Conservation (phyloP, 2,797 vertebrate genomes). For the Babyrousa celebensis region DNA sequence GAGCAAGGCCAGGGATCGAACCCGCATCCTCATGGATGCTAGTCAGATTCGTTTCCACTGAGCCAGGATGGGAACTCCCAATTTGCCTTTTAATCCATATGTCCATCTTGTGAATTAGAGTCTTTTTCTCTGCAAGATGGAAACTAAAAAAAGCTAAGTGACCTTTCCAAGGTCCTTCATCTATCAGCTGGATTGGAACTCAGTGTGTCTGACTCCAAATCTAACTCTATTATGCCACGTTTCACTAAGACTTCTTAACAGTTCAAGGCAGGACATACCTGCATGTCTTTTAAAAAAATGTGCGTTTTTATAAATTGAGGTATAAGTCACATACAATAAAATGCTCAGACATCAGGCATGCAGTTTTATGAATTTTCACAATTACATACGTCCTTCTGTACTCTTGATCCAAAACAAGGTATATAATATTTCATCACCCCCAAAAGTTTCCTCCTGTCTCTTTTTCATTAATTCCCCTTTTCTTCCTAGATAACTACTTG, state of each 20-base stretch:
- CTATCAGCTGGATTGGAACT: not conserved
- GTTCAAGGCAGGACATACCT: not conserved
- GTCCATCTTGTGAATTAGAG: not conserved
- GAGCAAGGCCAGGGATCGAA: too few relatives aligned
- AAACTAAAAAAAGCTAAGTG: not conserved
- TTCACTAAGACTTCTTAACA: not conserved
- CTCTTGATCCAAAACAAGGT: not conserved
- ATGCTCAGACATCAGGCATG: not conserved
- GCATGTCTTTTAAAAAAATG: not conserved
- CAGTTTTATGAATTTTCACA: not conserved
- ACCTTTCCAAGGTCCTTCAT: not conserved
- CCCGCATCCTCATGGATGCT: too few relatives aligned
- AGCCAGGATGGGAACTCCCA: too few relatives aligned
- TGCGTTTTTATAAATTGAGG: not conserved
- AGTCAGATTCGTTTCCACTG: too few relatives aligned
- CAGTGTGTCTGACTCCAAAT: not conserved
- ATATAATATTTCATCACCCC: not conserved
- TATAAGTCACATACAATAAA: slow-evolving; percentile 14
- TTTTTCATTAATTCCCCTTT: not conserved
- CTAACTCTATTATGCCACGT: not conserved
- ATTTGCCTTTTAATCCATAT: not conserved
- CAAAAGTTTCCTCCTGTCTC: not conserved
- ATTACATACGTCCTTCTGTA: not conserved
- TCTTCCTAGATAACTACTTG: not conserved
- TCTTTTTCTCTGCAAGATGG: not conserved